Base-by-base conservation (phyloP, 2,888 invertebrate species). In the Mellilla xanthometata region DNA sequence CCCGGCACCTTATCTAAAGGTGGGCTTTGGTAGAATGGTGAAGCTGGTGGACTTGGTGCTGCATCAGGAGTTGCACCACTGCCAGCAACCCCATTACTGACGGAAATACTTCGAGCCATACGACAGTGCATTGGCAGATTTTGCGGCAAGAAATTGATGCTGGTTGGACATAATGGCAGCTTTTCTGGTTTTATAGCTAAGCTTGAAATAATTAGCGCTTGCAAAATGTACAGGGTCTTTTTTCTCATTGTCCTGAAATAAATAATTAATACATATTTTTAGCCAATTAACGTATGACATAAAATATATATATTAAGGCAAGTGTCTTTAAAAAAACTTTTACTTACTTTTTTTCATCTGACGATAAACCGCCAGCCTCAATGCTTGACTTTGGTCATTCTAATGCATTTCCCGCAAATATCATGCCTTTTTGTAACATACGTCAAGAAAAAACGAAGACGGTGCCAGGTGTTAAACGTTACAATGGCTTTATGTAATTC, bases 121-220 rank as follows among this genome's bases (percentile, higher is more conserved):
- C 82, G 75, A 44, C 88, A 88, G 55, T 88, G 88, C 86, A 88
- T 81, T 0, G 88, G 88, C 9, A 88, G 62, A 29, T 63, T 72
- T 62, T 86, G 86, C 10, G 88, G 88, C 12, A 87, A 78, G 54
- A 56, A 87, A 29, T 77, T 67, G 22, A 82, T 56, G 28, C 75
- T 71, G 1, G 76, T 75, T 1, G 88, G 88, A 54, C 88, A 88
- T 60, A 72, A 38, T 3, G 88, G 88, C 19, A 88, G 62, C 1
- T 79, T 75, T 1, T 70, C 66, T 6, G 75, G 56, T n/a, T 59
- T 67, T n/a, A 67, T 60, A 7, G 75, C 65, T 11, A 49, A 39
- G 3, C 56, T 34, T 10, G 34, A 31, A 3, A 57, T 28, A 5
- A 68, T 12, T 30, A 52, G 54, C 8, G 66, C 24, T 23, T 76